These are phyloP conservation scores for Colius striatus DNA, from an alignment of 2,113 vertebrate species.

Conservation along the genomic window DNA sequence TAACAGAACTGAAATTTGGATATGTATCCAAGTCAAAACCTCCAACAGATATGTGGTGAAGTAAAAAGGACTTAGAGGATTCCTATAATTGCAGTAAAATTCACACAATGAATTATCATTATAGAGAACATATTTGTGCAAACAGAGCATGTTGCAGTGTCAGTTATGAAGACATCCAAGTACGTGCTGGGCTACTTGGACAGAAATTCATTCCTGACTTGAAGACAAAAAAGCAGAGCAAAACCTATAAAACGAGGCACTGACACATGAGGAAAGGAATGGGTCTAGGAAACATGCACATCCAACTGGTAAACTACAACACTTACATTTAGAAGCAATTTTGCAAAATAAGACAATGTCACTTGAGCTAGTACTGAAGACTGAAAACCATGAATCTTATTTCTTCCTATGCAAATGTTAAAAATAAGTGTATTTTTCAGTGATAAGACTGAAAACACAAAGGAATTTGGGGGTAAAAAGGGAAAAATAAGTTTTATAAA, in stretches of 20 bases:
- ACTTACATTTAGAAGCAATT: background rate
- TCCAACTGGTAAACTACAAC: background rate
- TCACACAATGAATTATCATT: background rate
- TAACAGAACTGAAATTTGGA: background rate
- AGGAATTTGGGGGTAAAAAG: background rate
- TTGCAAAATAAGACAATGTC: background rate
- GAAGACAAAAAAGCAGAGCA: background rate
- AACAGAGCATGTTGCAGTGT: background rate
- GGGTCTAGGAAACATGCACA: background rate
- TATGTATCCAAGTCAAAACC: background rate
- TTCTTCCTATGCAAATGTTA: background rate
- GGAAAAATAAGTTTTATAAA: background rate
- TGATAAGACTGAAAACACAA: background rate
- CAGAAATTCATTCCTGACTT: background rate
- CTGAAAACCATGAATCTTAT: background rate
- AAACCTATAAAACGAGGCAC: background rate
- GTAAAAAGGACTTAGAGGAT: background rate
- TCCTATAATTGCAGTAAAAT: background rate
- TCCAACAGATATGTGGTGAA: accelerated
- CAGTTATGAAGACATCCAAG: background rate
- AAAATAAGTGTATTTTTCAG: background rate
- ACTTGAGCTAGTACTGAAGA: background rate
- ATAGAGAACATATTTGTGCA: background rate
- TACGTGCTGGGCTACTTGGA: background rate
- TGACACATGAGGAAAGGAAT: background rate